Percentiles rank a stretch among this genome's conserved stretches.
Evolutionary conservation across 2,113 vertebrate species (phyloP).

Genomic region (Caretta caretta): DNA sequence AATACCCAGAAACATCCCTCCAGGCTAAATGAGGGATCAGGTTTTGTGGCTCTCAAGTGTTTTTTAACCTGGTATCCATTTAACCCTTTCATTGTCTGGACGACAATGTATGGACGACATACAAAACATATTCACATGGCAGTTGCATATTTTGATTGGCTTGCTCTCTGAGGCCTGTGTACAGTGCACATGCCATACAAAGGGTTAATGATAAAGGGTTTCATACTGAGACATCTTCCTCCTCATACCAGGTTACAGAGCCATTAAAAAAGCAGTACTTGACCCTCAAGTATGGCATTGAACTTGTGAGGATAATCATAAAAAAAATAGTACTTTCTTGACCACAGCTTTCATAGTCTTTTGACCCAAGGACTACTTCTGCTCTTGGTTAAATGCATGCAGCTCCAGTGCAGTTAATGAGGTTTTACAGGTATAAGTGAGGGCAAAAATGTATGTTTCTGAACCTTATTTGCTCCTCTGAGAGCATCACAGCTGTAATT

Average conservation of each 20-base stretch:
- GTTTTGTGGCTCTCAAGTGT: constrained; percentile 28
- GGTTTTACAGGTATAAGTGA: neutral
- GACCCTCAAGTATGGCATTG: neutral
- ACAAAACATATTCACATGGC: rapidly evolving
- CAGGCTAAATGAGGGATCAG: constrained; percentile 23
- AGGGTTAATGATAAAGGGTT: neutral
- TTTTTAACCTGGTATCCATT: neutral
- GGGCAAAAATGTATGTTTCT: neutral
- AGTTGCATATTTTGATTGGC: neutral
- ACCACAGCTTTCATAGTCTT: neutral
- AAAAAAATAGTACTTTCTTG: rapidly evolving
- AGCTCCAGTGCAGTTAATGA: neutral
- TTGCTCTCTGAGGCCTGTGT: neutral
- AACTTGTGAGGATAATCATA: neutral
- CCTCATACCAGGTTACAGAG: neutral
- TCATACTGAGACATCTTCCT: neutral
- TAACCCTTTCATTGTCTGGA: neutral
- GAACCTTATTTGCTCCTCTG: neutral
- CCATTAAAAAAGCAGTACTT: neutral
- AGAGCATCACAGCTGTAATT: neutral
- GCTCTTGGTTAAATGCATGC: neutral
- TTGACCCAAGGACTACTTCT: neutral
- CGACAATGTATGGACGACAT: neutral
- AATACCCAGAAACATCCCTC: constrained; percentile 21
- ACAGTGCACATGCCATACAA: neutral